Evolutionary conservation across 2,113 vertebrate species (phyloP).

Genomic region (Ancistrus triradiatus): DNA sequence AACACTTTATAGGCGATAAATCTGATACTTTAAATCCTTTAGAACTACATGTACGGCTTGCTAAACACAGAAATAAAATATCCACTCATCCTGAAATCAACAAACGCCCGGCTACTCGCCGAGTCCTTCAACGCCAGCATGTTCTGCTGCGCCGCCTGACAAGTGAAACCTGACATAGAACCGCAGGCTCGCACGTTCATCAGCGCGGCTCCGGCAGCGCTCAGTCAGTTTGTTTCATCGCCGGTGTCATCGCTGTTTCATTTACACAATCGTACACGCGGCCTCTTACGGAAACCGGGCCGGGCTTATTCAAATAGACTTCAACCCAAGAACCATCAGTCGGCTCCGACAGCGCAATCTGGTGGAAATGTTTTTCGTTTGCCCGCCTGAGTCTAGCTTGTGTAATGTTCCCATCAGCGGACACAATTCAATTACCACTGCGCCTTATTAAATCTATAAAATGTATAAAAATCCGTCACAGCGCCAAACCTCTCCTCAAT

Average conservation of each 20-base stretch:
- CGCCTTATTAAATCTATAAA: conserved; percentile 13
- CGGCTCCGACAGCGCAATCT: not conserved
- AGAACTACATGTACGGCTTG: too few species aligned
- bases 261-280: too few species aligned
- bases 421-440: conserved; percentile 19
- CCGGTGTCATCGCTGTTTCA: not conserved
- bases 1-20: too few species aligned
- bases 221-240: conserved; percentile 4
- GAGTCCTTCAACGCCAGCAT: not conserved
- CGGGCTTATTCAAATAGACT: too few species aligned
- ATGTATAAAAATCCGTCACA: too few species aligned
- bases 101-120: too few species aligned
- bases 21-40: too few species aligned
- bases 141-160: not conserved
- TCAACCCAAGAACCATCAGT: not conserved
- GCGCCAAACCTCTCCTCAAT: not conserved
- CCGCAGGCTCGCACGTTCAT: not conserved
- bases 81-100: too few species aligned
- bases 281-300: too few species aligned
- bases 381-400: conserved; percentile 10
- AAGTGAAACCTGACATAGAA: not conserved
- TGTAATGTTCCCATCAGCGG: too few species aligned
- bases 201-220: not conserved
- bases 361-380: conserved; percentile 7
- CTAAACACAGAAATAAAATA: too few species aligned